Conservation (phyloP, 2,888 invertebrate species). For the Linyphia triangularis region DNA sequence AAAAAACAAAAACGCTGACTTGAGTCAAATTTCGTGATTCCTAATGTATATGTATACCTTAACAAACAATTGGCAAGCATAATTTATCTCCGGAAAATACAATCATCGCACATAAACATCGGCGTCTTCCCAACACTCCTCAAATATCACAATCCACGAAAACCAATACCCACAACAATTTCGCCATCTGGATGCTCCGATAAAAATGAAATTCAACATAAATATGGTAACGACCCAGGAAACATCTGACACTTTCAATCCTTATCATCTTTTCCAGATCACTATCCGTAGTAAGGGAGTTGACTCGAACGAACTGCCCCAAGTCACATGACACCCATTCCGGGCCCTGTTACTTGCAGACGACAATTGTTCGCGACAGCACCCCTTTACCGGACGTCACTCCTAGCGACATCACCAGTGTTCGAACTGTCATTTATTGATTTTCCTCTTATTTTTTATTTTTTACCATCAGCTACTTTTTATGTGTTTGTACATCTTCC, state of each 20-base stretch:
- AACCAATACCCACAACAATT: too few relatives aligned
- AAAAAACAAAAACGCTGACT: too few relatives aligned
- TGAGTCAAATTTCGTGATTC: too few relatives aligned
- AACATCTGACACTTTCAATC: constrained; percentile 46
- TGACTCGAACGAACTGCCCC: constrained; percentile 28
- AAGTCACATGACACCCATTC: constrained; percentile 40
- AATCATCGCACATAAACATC: too few relatives aligned
- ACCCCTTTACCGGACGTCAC: constrained; percentile 39
- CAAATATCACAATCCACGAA: too few relatives aligned
- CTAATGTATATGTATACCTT: too few relatives aligned
- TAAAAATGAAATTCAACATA: too few relatives aligned
- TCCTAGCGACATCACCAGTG: constrained; percentile 18
- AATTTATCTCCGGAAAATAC: too few relatives aligned
- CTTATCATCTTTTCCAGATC: constrained; percentile 13
- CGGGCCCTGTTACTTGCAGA: constrained; percentile 23
- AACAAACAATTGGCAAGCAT: too few relatives aligned
- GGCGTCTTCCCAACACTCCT: too few relatives aligned
- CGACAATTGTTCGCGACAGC: constrained; percentile 64
- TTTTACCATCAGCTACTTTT: not conserved
- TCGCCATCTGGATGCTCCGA: too few relatives aligned
- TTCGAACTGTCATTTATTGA: constrained; percentile 58
- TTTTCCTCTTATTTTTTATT: constrained; percentile 22
- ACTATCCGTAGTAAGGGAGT: not conserved
- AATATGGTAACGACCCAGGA: constrained; percentile 49
- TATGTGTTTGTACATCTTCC: not conserved